phyloP scores from a whole-genome alignment of 2,797 vertebrate genomes.

The Echiichthys vipera region DNA sequence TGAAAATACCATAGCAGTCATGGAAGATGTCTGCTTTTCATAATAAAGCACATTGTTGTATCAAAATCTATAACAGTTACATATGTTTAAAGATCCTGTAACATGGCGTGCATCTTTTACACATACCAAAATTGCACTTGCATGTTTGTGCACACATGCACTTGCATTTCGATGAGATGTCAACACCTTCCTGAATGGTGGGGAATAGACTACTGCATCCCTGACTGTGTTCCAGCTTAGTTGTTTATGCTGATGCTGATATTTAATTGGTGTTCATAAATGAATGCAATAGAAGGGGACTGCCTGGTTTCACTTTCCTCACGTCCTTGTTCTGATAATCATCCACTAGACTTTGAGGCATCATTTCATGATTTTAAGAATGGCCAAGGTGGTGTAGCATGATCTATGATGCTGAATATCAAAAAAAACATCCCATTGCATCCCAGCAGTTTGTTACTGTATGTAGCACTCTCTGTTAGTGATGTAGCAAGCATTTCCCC shows the following conservation, averaged over 20 bases:
- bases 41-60: background rate
- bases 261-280: conserved; percentile 65
- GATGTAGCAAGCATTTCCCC: conserved; percentile 48
- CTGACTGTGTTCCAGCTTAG: conserved; percentile 22
- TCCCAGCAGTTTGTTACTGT: conserved; percentile 18
- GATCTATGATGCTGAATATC: conserved; percentile 27
- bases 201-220: background rate
- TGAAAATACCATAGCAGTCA: background rate
- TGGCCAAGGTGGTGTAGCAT: conserved; percentile 21
- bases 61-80: background rate
- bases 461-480: conserved; percentile 10
- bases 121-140: background rate
- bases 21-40: background rate
- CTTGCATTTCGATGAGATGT: conserved; percentile 30
- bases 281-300: conserved; percentile 37
- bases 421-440: conserved; percentile 34
- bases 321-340: conserved; percentile 2
- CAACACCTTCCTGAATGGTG: background rate
- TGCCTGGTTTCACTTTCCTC: conserved; percentile 5
- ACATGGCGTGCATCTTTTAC: background rate
- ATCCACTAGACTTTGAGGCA: conserved; percentile 2
- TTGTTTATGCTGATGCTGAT: conserved; percentile 33
- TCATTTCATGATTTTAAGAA: conserved; percentile 4
- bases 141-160: background rate
- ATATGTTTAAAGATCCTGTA: background rate